Percentiles rank a stretch among this genome's conserved stretches.
These are phyloP conservation scores for Erebia aethiops DNA, from an alignment of 2,888 invertebrate genomes.

Conservation along the genomic window DNA sequence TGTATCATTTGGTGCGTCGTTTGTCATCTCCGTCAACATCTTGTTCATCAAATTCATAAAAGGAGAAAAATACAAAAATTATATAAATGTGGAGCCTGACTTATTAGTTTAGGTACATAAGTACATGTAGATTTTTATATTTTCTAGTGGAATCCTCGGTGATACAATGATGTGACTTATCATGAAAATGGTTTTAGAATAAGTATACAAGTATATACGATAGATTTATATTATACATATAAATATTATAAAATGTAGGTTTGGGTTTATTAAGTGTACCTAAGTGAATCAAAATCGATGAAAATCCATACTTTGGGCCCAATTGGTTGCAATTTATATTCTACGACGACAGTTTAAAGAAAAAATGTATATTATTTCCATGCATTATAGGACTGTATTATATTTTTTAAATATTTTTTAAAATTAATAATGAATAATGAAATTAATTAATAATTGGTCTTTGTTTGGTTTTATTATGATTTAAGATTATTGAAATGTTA, in stretches of 20 bases:
- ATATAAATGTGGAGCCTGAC: background rate
- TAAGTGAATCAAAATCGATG: conserved; percentile 29
- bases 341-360: background rate
- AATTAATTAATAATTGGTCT: too few relatives aligned
- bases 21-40: background rate
- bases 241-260: conserved; percentile 31
- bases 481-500: conserved; percentile 3
- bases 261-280: conserved; percentile 41
- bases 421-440: background rate
- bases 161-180: conserved; percentile 60
- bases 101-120: conserved; percentile 25
- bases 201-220: conserved; percentile 39
- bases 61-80: background rate
- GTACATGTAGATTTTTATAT: conserved; percentile 33
- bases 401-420: background rate
- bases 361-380: background rate
- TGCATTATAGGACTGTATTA: background rate
- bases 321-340: conserved; percentile 18
- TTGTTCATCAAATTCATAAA: too few relatives aligned
- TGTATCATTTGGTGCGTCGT: background rate
- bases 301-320: conserved; percentile 14
- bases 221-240: conserved; percentile 25
- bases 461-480: background rate
- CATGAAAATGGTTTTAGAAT: conserved; percentile 37
- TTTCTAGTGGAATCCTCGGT: conserved; percentile 55